Evolutionary conservation across 2,113 vertebrate species (phyloP).

Genomic region (Nestor notabilis): DNA sequence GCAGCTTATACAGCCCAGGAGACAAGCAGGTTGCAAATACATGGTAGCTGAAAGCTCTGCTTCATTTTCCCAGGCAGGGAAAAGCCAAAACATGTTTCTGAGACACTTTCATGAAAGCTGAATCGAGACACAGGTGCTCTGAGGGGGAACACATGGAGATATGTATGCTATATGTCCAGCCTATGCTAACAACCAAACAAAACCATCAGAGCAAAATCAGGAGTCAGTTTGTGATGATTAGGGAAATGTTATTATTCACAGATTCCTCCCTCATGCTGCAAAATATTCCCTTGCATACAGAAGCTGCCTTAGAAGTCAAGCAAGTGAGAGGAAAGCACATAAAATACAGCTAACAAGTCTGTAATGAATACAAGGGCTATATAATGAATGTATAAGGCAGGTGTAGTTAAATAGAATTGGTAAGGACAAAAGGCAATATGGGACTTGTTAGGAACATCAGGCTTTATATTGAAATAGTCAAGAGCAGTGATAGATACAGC

Average conservation of each 20-base stretch:
- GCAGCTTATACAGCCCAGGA: background rate
- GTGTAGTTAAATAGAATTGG: background rate
- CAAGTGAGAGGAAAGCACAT: background rate
- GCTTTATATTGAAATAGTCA: background rate
- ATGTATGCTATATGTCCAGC: background rate
- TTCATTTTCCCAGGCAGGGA: background rate
- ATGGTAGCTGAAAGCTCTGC: background rate
- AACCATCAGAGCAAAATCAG: background rate
- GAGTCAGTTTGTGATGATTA: background rate
- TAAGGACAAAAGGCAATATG: background rate
- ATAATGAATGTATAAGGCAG: background rate
- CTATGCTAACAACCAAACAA: background rate
- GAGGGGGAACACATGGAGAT: background rate
- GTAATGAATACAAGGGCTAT: background rate
- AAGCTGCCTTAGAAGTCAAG: background rate
- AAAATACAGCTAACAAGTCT: background rate
- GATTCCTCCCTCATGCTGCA: background rate
- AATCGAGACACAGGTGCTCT: background rate
- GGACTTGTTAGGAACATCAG: background rate
- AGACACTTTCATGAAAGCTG: background rate
- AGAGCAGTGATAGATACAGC: background rate
- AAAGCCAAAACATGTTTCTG: background rate
- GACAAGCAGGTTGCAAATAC: background rate
- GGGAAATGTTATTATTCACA: background rate
- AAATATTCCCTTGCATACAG: background rate